Evolutionary conservation across 1,140 invertebrate genomes (phyloP).

Genomic region (Cherax destructor): DNA sequence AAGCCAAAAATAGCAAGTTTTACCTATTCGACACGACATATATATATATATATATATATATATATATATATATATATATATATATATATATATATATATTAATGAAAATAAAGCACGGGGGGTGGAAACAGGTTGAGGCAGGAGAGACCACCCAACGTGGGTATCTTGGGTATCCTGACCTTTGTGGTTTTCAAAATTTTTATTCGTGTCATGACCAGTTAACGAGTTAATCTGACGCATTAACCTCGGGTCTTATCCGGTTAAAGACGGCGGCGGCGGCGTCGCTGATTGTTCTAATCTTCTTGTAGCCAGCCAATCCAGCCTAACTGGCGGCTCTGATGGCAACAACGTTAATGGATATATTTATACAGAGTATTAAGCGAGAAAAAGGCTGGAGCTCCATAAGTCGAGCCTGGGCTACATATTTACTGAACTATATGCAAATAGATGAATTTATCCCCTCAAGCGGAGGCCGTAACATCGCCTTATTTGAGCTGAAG

Average conservation of each 20-base stretch:
- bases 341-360: conserved; percentile 5
- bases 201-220: conserved; percentile 8
- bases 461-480: conserved; percentile 52
- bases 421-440: conserved; percentile 51
- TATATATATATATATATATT: too few species aligned
- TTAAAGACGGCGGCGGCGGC: not conserved
- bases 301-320: not conserved
- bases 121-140: not conserved
- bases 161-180: not conserved
- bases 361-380: conserved; percentile 1
- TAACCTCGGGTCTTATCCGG: conserved; percentile 5
- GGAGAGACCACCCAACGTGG: not conserved
- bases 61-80: too few species aligned
- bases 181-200: not conserved
- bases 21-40: too few species aligned
- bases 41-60: too few species aligned
- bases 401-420: not conserved
- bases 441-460: conserved; percentile 54
- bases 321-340: not conserved
- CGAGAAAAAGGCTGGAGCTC: not conserved
- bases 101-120: too few species aligned
- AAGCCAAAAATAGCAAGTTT: too few species aligned
- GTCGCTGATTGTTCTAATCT: not conserved
- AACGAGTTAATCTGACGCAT: conserved; percentile 32
- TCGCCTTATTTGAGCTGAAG: conserved; percentile 61